Percentiles rank a stretch among this genome's conserved stretches.
Conservation (phyloP, 2,797 vertebrate species). For the Sebastes baramenuke region DNA sequence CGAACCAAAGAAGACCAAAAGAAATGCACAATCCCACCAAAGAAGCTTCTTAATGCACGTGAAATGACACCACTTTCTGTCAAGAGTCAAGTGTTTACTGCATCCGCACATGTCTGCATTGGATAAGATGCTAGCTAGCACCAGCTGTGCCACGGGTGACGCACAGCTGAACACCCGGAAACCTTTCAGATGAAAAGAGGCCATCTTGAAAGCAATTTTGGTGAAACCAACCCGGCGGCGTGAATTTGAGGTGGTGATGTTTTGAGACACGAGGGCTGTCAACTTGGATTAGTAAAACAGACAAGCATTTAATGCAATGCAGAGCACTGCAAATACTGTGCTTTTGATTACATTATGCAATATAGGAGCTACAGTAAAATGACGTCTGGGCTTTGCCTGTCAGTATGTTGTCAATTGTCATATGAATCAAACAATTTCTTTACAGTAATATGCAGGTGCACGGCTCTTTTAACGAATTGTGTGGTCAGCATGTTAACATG, state of each 20-base stretch:
- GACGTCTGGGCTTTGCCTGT: neutral
- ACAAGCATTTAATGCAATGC: neutral
- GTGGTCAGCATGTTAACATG: neutral
- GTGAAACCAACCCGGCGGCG: neutral
- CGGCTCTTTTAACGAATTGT: neutral
- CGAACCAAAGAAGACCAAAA: constrained; percentile 19
- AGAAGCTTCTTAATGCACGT: neutral
- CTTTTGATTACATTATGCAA: neutral
- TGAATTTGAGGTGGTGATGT: constrained; percentile 6
- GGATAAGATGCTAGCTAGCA: constrained; percentile 8
- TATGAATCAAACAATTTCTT: neutral
- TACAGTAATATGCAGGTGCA: neutral
- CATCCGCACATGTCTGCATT: constrained; percentile 3
- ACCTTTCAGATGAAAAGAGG: constrained; percentile 44
- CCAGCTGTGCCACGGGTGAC: constrained; percentile 22
- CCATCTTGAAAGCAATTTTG: constrained; percentile 34
- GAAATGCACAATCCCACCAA: constrained; percentile 10
- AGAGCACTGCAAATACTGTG: neutral
- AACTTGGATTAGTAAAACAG: neutral
- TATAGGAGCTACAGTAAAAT: constrained; percentile 2
- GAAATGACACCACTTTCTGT: constrained; percentile 42
- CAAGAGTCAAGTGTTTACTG: constrained; percentile 39
- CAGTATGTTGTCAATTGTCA: neutral
- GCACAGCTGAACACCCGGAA: constrained; percentile 43
- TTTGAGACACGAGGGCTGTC: constrained; percentile 9